Evolutionary conservation across 2,888 invertebrate genomes (phyloP), one percentile per base, ranked within the genome.

Genomic region (Zaprionus obscuricornis): DNA sequence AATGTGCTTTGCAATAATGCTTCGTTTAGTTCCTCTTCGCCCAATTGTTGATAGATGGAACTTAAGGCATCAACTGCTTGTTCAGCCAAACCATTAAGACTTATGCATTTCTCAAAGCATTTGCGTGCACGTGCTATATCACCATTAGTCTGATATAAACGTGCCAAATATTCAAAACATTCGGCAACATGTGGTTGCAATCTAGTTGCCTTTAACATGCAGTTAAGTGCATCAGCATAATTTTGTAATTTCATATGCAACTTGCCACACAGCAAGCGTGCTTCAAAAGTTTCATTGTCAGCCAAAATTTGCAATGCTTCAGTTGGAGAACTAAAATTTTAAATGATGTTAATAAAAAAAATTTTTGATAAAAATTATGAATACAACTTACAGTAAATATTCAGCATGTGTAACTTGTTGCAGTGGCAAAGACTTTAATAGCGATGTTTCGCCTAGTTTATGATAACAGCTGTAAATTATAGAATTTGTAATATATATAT

Each of bases 81-180:
- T 22, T 92, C 92, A 59, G 94, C 93, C 52, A 91, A 90, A 7
- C 92, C 92, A 91, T 96, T 94, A 1, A 97, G 91, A 84, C 93
- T 93, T 67, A 95, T 92, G 31, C 96, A 94, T 89, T 96, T 96
- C 90, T 96, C 95, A 88, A 94, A 97, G 89, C 97, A 97, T 86
- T 95, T 94, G 68, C 93, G 93, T 0, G 97, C 94, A 78, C 96
- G 94, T 42, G 92, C 91, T n/a, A 93, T 87, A 86, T 97, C 95
- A 45, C 92, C 92, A 27, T 91, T 90, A 40, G 92, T 88, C 58
- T 92, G 90, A 89, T 97, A 97, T 87, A 93, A 94, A 78, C 93
- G 92, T 1, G 97, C 97, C 62, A 97, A 91, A 87, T 94, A 93
- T 22, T 94, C 90, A 88, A 96, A 96, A 69, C 94, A 94, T 43